Percentiles rank a stretch among this genome's conserved stretches.
Evolutionary conservation across 2,113 vertebrate species (phyloP).

Genomic region (Dendrocopos noguchii): DNA sequence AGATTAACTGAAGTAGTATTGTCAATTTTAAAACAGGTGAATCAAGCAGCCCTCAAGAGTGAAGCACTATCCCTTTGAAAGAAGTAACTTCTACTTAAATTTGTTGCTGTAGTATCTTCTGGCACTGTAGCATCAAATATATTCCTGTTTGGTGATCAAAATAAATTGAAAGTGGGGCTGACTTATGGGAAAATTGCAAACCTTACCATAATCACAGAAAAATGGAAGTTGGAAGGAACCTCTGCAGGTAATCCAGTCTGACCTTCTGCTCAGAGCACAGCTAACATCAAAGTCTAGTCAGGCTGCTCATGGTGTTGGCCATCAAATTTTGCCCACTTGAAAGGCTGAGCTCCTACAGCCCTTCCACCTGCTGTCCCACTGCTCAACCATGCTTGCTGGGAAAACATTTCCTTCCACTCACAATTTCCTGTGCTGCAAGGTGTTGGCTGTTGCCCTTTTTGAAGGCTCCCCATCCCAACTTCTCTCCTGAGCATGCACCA

Average conservation of each 20-base stretch:
- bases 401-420: not conserved
- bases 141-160: not conserved
- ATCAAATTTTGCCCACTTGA: not conserved
- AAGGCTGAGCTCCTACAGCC: not conserved
- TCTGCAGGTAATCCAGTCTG: not conserved
- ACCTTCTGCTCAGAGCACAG: not conserved
- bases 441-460: not conserved
- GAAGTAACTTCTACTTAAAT: not conserved
- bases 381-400: fast-evolving
- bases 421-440: not conserved
- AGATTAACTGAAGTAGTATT: not conserved
- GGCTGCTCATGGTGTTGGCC: not conserved
- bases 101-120: not conserved
- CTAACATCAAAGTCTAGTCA: fast-evolving
- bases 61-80: not conserved
- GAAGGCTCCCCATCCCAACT: not conserved
- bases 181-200: not conserved
- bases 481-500: not conserved
- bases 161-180: not conserved
- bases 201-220: not conserved
- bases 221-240: not conserved
- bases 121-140: not conserved
- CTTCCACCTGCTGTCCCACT: not conserved
- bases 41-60: not conserved
- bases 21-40: not conserved